phyloP scores from a whole-genome alignment of 2,888 invertebrate genomes.

The Myopa testacea region DNA sequence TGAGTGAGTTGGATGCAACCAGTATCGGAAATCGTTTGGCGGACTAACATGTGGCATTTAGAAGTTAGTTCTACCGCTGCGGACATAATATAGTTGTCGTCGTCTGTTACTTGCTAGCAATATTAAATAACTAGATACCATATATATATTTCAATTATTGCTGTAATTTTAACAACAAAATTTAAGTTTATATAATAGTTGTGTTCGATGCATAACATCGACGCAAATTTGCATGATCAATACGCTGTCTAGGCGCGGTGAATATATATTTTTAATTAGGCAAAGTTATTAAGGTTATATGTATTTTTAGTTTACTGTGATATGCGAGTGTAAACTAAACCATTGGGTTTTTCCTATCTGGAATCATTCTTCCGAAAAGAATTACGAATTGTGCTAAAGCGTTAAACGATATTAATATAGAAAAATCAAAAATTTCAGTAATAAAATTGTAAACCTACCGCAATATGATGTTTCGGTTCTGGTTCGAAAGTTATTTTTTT shows the following conservation, averaged over 20 bases:
- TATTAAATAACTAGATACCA: conserved; percentile 9
- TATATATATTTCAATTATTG: conserved; percentile 5
- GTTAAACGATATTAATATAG: too few species aligned
- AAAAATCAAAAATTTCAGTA: too few species aligned
- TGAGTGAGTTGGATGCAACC: conserved; percentile 58
- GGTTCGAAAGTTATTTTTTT: background rate
- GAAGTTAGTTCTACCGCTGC: background rate
- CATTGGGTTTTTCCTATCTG: conserved; percentile 6
- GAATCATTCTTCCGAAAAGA: background rate
- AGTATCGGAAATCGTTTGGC: conserved; percentile 55
- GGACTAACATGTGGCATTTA: conserved; percentile 48
- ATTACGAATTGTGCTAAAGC: background rate
- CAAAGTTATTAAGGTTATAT: background rate
- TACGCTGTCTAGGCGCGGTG: background rate
- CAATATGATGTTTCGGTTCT: background rate
- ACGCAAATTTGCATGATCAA: too few species aligned
- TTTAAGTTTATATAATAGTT: background rate
- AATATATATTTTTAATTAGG: conserved; percentile 1
- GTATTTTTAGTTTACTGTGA: conserved; percentile 38
- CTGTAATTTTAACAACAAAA: background rate
- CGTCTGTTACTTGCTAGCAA: conserved; percentile 21
- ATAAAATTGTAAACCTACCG: background rate
- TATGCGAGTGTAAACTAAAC: conserved; percentile 22
- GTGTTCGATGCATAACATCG: too few species aligned
- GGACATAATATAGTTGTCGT: background rate